Percentiles rank a stretch among this genome's conserved stretches.
These are phyloP conservation scores for Hippocampus guttulatus DNA, from an alignment of 2,113 vertebrate species.

Conservation along the genomic window DNA sequence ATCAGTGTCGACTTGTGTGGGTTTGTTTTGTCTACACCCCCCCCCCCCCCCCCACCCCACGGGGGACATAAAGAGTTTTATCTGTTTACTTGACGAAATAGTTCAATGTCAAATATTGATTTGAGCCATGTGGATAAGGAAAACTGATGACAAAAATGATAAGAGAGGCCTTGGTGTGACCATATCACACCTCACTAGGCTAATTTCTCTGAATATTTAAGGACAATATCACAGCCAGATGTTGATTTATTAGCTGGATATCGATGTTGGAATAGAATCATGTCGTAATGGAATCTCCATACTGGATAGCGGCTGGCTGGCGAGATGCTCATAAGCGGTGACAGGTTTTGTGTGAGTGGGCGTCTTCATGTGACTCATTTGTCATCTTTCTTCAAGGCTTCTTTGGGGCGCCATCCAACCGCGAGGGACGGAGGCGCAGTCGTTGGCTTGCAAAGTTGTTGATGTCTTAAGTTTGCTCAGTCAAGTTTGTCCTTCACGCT, in stretches of 20 bases:
- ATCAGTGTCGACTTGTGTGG: constrained; percentile 42
- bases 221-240: constrained; percentile 33
- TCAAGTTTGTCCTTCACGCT: constrained; percentile 2
- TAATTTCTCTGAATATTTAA: constrained; percentile 7
- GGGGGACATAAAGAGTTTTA: constrained; percentile 21
- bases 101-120: constrained; percentile 37
- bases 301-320: constrained; percentile 35
- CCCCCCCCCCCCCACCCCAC: constrained; percentile 7
- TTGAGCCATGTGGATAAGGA: constrained; percentile 16
- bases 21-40: constrained; percentile 42
- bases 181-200: constrained; percentile 2
- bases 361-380: constrained; percentile 66
- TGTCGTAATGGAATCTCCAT: constrained; percentile 2
- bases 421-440: constrained; percentile 41
- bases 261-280: constrained; percentile 24
- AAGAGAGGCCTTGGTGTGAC: constrained; percentile 8
- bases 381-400: constrained; percentile 68
- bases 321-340: constrained; percentile 60
- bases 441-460: constrained; percentile 30
- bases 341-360: constrained; percentile 62
- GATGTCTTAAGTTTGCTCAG: constrained; percentile 20
- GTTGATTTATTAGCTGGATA: constrained; percentile 27
- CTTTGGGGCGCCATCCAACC: constrained; percentile 55
- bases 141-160: constrained; percentile 12
- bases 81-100: constrained; percentile 30